Evolutionary conservation across 1,140 invertebrate genomes (phyloP).

Genomic region (Diorhabda sublineata): DNA sequence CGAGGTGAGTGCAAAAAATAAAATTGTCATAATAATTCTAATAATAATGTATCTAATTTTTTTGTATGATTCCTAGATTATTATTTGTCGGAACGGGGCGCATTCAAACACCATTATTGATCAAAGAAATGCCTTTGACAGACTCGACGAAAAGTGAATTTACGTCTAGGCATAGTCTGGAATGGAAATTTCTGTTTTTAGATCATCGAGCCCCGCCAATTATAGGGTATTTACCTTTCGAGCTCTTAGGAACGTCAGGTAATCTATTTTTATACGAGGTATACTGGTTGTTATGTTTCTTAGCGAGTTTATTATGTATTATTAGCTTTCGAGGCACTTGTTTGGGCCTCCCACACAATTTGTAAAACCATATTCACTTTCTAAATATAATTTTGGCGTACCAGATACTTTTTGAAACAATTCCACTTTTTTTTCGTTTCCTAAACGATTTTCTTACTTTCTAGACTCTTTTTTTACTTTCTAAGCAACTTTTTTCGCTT

Average conservation of each 20-base stretch:
- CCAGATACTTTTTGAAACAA: too few relatives aligned
- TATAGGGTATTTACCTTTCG: conserved; percentile 92
- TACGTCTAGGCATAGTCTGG: conserved; percentile 86
- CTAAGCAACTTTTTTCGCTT: too few relatives aligned
- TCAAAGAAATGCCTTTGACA: conserved; percentile 80
- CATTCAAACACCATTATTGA: conserved; percentile 76
- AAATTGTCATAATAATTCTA: background rate
- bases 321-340: too few relatives aligned
- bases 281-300: too few relatives aligned
- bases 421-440: too few relatives aligned
- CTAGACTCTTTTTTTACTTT: too few relatives aligned
- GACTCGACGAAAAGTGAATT: conserved; percentile 82
- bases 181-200: conserved; percentile 94
- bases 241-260: conserved; percentile 87
- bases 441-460: too few relatives aligned
- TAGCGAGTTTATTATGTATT: too few relatives aligned
- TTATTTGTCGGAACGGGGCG: conserved; percentile 82
- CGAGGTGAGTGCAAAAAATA: too few relatives aligned
- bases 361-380: too few relatives aligned
- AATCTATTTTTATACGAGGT: background rate
- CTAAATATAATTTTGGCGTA: too few relatives aligned
- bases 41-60: conserved; percentile 1
- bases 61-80: conserved; percentile 48
- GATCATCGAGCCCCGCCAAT: conserved; percentile 91
- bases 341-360: too few relatives aligned